Percentiles rank a stretch among this genome's conserved stretches.
Evolutionary conservation across 1,140 invertebrate genomes (phyloP).

Genomic region (Pseudomyrmex concolor): DNA sequence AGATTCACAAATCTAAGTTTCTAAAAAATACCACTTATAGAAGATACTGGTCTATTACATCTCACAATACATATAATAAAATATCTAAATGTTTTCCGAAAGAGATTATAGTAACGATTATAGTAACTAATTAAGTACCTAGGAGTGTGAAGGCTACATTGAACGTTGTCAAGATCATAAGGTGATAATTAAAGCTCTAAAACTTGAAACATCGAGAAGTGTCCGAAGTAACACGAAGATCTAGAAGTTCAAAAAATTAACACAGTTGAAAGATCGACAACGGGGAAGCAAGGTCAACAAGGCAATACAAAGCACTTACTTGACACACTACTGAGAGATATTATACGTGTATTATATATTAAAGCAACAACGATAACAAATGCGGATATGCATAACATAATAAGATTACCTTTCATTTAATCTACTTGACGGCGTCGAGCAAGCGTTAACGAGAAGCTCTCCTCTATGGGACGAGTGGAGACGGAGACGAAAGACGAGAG

Average conservation of each 20-base stretch:
- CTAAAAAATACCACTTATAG: not conserved
- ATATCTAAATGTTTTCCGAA: not conserved
- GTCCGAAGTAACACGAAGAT: not conserved
- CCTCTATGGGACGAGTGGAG: not conserved
- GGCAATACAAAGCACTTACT: not conserved
- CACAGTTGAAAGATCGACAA: not conserved
- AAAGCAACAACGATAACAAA: not conserved
- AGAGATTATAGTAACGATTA: not conserved
- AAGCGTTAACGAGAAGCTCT: constrained; percentile 48
- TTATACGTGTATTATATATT: not conserved
- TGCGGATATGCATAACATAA: not conserved
- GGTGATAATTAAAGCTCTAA: not conserved
- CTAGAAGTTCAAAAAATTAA: not conserved
- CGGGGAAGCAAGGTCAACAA: constrained; percentile 6
- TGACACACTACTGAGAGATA: not conserved
- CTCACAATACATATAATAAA: not conserved
- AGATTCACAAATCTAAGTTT: constrained; percentile 5
- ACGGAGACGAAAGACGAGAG: not conserved
- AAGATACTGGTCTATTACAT: not conserved
- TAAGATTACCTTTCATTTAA: constrained; percentile 79
- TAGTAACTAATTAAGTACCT: not conserved
- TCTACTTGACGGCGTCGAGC: constrained; percentile 52
- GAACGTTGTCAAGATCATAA: not conserved
- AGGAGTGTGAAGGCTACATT: not conserved
- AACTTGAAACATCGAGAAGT: not conserved